A percentile compares a stretch with the other conserved stretches of the same genome.
phyloP scores from a whole-genome alignment of 1,140 invertebrate species.

The Drosophila sp. region DNA sequence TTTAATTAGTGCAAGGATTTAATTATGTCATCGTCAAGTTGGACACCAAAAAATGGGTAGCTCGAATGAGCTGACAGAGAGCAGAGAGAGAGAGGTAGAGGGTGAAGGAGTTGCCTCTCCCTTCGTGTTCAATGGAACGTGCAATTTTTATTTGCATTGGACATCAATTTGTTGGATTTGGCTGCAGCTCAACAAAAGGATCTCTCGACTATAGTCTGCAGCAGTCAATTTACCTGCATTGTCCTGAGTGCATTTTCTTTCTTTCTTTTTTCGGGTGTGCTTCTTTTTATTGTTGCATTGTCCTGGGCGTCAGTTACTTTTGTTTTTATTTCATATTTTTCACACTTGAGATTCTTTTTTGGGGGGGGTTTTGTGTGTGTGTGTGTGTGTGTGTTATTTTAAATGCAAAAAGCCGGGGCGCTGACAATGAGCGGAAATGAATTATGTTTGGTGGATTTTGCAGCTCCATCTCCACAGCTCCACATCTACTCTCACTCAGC shows the following conservation, averaged over 20 bases:
- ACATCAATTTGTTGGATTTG: slow-evolving; percentile 56
- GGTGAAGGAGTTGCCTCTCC: background rate
- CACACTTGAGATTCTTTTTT: slow-evolving; percentile 65
- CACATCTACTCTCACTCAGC: background rate
- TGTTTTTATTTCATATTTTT: slow-evolving; percentile 46
- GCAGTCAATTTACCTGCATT: slow-evolving; percentile 80
- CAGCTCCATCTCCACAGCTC: slow-evolving; percentile 6
- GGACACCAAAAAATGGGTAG: background rate
- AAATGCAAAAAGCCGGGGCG: slow-evolving; percentile 63
- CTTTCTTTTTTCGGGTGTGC: background rate
- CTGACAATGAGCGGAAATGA: slow-evolving; percentile 81
- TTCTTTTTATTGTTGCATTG: slow-evolving; percentile 6
- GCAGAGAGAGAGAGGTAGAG: background rate
- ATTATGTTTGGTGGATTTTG: slow-evolving; percentile 68
- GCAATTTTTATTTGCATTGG: slow-evolving; percentile 45
- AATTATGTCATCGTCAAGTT: slow-evolving; percentile 75
- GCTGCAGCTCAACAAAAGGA: slow-evolving; percentile 8
- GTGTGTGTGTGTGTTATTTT: slow-evolving; percentile 63
- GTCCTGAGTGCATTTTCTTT: slow-evolving; percentile 41
- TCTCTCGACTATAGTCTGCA: slow-evolving; percentile 53
- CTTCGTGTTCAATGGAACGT: slow-evolving; percentile 63
- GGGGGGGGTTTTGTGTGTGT: slow-evolving; percentile 11
- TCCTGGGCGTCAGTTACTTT: slow-evolving; percentile 11
- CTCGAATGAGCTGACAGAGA: background rate
- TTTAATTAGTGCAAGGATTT: slow-evolving; percentile 83